A percentile compares a stretch with the other conserved stretches of the same genome.
phyloP scores from a whole-genome alignment of 2,113 vertebrate species.

The Helogale parvula region DNA sequence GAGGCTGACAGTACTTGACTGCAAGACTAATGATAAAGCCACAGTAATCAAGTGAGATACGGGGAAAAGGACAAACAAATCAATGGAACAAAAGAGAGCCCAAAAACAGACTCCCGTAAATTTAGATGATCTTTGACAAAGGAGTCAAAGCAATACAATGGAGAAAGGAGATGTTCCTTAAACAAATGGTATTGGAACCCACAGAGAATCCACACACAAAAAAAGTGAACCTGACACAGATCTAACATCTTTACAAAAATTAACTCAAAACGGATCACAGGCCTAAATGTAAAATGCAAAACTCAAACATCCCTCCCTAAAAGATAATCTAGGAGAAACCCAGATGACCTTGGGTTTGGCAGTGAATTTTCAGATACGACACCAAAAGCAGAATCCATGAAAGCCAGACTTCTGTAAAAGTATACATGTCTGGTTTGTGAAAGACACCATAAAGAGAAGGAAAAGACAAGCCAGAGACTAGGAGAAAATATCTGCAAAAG shows the following conservation, averaged over 20 bases:
- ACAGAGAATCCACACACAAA: fast-evolving
- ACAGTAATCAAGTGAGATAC: fast-evolving
- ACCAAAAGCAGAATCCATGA: background rate
- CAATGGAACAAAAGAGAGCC: fast-evolving
- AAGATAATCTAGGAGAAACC: background rate
- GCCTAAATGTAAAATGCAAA: background rate
- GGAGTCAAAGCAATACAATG: background rate
- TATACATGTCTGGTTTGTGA: background rate
- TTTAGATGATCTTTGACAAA: fast-evolving
- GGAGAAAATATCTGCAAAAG: background rate
- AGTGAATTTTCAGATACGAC: background rate
- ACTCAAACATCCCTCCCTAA: background rate
- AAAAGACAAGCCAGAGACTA: background rate
- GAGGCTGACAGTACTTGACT: background rate
- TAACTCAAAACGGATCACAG: background rate
- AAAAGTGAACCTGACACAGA: background rate
- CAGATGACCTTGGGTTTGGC: background rate
- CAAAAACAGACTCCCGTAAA: background rate
- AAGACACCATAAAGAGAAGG: background rate
- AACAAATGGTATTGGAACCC: background rate
- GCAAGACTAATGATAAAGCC: background rate
- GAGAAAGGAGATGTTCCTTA: background rate
- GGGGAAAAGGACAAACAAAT: background rate
- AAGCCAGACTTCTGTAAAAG: background rate
- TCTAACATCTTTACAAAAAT: background rate